Base-by-base conservation (phyloP, 2,113 vertebrate genomes). In the Crotalus viridis region DNA sequence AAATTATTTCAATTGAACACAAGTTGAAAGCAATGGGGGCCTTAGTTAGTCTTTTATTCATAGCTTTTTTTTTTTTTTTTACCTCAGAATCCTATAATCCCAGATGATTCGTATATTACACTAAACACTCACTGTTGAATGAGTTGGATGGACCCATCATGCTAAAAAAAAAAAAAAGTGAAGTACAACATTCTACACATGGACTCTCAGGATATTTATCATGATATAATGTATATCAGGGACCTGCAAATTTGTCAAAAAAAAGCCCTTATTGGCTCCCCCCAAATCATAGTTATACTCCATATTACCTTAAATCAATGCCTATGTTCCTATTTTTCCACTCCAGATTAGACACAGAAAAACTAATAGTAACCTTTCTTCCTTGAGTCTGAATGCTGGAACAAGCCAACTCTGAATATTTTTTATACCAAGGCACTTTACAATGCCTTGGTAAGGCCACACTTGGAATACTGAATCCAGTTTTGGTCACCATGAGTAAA, bases 311-410 rank as follows among this genome's bases (percentile, higher is more conserved):
- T 56, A 85, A 85, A 56, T 56, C 54, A 91, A 26, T 91, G 85
- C 9, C 22, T 46, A 5, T 22, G 46, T 54, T 85, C 33, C 21
- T 43, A 56, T 48, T 1, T 52, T 54, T n/a, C 6, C n/a, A n/a
- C 24, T 54, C 26, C 26, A 15, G 17, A 19, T 88, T 88, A n/a
- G 28, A 19, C 24, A 19, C 28, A 88, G 48, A 39, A n/a, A 54
- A 88, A n/a, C 19, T 7, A 46, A 48, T 7, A n/a, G 46, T 64
- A 52, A 17, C 28, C 93, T 92, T 91, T 91, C 93, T 91, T 93
- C 94, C 93, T 96, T 95, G 94, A 96, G 91, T 91, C 92, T 17
- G 17, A 85, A 94, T 93, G 8, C 94, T 95, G 94, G 94, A 95
- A 69, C 95, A 95, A 95, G 95, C 96, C 91, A 93, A 93, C 93